Base-by-base conservation (phyloP, 2,797 vertebrate species). In the Phylloscopus collybita region DNA sequence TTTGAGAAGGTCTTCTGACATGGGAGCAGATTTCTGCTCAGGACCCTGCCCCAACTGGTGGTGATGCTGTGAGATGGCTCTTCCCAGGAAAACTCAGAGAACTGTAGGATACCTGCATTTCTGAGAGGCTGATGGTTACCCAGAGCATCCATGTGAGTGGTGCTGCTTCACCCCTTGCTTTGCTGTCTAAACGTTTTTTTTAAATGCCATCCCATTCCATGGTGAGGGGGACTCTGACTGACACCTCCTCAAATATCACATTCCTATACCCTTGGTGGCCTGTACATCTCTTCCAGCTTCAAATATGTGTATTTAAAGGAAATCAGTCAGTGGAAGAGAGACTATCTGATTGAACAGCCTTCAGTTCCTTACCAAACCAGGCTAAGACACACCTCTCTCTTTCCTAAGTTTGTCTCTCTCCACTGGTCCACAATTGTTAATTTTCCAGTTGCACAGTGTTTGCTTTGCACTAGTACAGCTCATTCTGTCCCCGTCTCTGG, bases 161-260 rank as follows among this genome's bases (percentile, higher is more conserved):
- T 15, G 12, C 18, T 66, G 16, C 29, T 36, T 79, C 53, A 65
- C n/a, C 9, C 16, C 14, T 9, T 6, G 3, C 38, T 89, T 67
- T 57, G 29, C 30, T 11, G 9, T 11, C 26, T 38, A 9, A 25
- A n/a, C 7, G 4, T 9, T 66, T 92, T 92, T 67, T 47, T 14
- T 11, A 53, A 81, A 51, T 57, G 10, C 16, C n/a, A 54, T 61
- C 36, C 12, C 18, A 27, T 17, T 36, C 3, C 1, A 2, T 1
- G 19, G 11, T 1, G 22, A 67, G 27, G 13, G 36, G 11, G 5
- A 19, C 19, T 34, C 36, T 38, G 34, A 34, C 21, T 85, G 56
- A 12, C 13, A 47, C 42, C 15, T 60, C 0, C 21, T 62, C 0
- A 0, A 38, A 8, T 51, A 10, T 4, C 30, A 9, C 5, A 9